Evolutionary conservation across 92 coral and sea anemone species (phyloP).

Genomic region (Umimayanthus chanpuru): DNA sequence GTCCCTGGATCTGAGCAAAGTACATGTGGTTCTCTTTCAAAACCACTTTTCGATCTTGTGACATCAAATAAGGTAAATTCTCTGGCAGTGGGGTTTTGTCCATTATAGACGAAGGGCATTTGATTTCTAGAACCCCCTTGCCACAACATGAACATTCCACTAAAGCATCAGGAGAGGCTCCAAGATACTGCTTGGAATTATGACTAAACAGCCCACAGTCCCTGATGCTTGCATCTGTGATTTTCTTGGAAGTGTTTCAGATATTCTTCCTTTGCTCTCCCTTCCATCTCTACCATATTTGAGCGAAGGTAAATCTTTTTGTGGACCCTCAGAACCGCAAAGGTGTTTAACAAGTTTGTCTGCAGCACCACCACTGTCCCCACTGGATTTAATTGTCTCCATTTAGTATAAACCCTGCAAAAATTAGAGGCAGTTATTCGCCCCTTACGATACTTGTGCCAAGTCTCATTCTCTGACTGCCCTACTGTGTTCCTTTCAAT

Average conservation of each 20-base stretch:
- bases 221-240: conserved; percentile 39
- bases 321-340: conserved; percentile 38
- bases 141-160: conserved; percentile 66
- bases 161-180: conserved; percentile 56
- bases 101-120: conserved; percentile 51
- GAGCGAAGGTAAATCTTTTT: conserved; percentile 32
- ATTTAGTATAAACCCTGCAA: conserved; percentile 47
- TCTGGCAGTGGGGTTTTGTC: conserved; percentile 34
- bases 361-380: conserved; percentile 39
- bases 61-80: conserved; percentile 43
- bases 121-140: conserved; percentile 55
- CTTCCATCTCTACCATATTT: conserved; percentile 51
- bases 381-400: conserved; percentile 40
- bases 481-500: conserved; percentile 39
- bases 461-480: conserved; percentile 46
- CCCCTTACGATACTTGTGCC: conserved; percentile 41
- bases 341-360: conserved; percentile 38
- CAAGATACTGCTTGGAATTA: conserved; percentile 52
- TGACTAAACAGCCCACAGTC: conserved; percentile 44
- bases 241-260: conserved; percentile 35
- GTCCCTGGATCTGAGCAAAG: conserved; percentile 56
- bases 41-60: background rate
- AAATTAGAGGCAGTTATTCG: conserved; percentile 46
- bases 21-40: too few relatives aligned
- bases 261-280: conserved; percentile 44